A percentile compares a stretch with the other conserved stretches of the same genome.
Conservation (phyloP, 2,888 invertebrate genomes). For the Hirtodrosophila duncani region DNA sequence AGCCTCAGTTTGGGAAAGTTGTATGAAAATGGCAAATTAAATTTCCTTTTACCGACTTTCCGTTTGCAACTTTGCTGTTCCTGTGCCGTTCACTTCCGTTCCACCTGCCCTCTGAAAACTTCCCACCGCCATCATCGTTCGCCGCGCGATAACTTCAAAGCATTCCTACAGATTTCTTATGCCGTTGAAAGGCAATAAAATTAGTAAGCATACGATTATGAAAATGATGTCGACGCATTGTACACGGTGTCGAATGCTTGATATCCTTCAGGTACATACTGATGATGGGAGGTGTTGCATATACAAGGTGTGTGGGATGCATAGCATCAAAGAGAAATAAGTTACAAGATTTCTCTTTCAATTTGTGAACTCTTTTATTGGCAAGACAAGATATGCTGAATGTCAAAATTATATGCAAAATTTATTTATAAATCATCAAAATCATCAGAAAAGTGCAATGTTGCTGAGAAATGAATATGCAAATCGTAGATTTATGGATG, state of each 20-base stretch:
- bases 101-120: too few species aligned
- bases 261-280: constrained; percentile 22
- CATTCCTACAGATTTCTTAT: constrained; percentile 29
- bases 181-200: constrained; percentile 36
- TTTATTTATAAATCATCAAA: too few species aligned
- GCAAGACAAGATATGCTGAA: too few species aligned
- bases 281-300: constrained; percentile 27
- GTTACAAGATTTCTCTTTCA: constrained; percentile 22
- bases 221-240: constrained; percentile 40
- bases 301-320: constrained; percentile 36
- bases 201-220: constrained; percentile 46
- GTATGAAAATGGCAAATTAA: constrained; percentile 54
- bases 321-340: background rate
- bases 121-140: too few species aligned
- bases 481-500: too few species aligned
- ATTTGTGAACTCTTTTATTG: constrained; percentile 36
- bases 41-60: constrained; percentile 28
- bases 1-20: constrained; percentile 38
- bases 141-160: constrained; percentile 35
- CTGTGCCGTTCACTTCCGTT: background rate
- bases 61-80: constrained; percentile 7
- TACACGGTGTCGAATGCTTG: constrained; percentile 29
- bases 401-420: too few species aligned
- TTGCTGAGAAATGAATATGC: too few species aligned
- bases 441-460: too few species aligned